Conservation (phyloP, 2,113 vertebrate species). For the Mandrillus leucophaeus region DNA sequence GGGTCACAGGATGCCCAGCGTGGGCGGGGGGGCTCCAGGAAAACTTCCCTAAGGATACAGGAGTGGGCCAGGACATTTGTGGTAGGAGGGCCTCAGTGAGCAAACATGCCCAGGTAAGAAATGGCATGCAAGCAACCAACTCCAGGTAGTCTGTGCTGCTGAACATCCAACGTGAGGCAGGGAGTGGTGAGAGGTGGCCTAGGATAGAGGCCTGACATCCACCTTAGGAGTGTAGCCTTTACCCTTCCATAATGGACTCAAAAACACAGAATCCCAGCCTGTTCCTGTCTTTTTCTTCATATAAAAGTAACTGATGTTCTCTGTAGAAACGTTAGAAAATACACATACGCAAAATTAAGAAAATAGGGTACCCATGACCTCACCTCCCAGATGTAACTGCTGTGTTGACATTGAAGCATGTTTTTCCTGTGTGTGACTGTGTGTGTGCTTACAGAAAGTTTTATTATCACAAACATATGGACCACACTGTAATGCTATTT, state of each 20-base stretch:
- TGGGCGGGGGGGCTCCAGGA: not conserved
- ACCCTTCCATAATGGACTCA: not conserved
- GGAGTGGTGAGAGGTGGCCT: not conserved
- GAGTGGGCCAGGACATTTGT: not conserved
- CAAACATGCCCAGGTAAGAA: not conserved
- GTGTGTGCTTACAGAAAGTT: not conserved
- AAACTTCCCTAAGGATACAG: not conserved
- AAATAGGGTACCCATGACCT: not conserved
- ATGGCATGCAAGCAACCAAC: not conserved
- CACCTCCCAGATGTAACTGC: not conserved
- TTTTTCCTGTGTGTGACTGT: not conserved
- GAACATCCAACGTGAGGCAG: not conserved
- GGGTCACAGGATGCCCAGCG: not conserved
- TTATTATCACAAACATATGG: not conserved
- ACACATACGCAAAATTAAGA: not conserved
- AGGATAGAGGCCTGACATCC: not conserved
- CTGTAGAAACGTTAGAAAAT: constrained; percentile 1
- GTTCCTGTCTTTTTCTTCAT: not conserved
- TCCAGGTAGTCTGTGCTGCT: not conserved
- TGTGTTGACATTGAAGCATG: not conserved
- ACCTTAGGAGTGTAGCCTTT: not conserved
- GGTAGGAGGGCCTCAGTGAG: not conserved
- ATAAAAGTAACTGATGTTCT: not conserved
- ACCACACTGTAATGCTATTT: not conserved
- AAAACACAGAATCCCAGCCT: not conserved